A percentile compares a stretch with the other conserved stretches of the same genome.
These are phyloP conservation scores for Pocillopora meandrina DNA, from an alignment of 92 coral and sea anemone species.

Conservation along the genomic window DNA sequence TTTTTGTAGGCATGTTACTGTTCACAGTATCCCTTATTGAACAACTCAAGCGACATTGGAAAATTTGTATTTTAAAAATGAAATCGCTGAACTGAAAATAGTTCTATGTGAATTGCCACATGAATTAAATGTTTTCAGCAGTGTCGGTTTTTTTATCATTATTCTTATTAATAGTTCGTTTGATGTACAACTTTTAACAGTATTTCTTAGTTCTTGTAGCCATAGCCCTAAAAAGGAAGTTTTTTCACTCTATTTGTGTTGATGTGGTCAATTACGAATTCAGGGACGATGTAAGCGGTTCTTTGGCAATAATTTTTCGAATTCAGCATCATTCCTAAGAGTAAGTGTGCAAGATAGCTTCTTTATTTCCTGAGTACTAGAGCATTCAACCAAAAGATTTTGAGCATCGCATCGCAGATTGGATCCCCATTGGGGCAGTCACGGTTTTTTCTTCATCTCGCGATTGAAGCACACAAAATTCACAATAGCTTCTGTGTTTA, in stretches of 20 bases:
- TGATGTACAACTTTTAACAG: not conserved
- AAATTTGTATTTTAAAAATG: not conserved
- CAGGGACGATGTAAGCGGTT: too few relatives aligned
- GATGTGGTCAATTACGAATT: not conserved
- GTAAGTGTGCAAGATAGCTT: too few relatives aligned
- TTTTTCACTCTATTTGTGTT: not conserved
- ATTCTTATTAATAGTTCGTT: not conserved
- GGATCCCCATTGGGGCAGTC: too few relatives aligned
- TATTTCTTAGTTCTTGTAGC: not conserved
- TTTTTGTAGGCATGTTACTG: not conserved
- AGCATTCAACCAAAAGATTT: too few relatives aligned
- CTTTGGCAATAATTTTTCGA: too few relatives aligned
- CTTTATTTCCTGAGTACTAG: too few relatives aligned
- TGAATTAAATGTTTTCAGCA: not conserved
- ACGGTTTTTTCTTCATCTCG: too few relatives aligned
- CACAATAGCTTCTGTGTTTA: too few relatives aligned
- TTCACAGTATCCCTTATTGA: not conserved
- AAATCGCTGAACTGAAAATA: not conserved
- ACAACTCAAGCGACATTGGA: not conserved
- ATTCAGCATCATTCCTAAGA: too few relatives aligned
- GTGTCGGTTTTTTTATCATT: not conserved
- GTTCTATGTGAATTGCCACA: not conserved
- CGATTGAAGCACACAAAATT: too few relatives aligned
- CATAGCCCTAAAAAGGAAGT: not conserved
- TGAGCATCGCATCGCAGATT: too few relatives aligned